A percentile compares a stretch with the other conserved stretches of the same genome.
Evolutionary conservation across 2,888 invertebrate species (phyloP).

Genomic region (Timema cristinae): DNA sequence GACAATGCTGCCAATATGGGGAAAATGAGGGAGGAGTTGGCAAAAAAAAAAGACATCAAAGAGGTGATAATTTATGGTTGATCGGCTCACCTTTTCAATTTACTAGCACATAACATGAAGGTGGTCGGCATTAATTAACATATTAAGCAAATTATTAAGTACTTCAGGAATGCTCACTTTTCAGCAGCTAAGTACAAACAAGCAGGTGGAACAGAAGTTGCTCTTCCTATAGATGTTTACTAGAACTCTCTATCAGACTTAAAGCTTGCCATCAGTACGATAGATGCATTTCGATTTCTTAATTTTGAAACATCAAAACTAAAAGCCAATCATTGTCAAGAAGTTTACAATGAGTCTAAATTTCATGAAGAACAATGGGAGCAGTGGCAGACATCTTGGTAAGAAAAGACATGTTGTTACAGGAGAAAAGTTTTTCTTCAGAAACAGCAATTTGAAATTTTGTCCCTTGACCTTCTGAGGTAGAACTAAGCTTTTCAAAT

Average conservation of each 20-base stretch:
- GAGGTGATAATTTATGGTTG: slow-evolving; percentile 11
- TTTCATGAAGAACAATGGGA: too few species aligned
- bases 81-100: slow-evolving; percentile 1
- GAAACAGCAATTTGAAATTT: too few species aligned
- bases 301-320: too few species aligned
- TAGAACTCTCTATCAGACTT: not conserved
- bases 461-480: too few species aligned
- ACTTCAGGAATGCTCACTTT: slow-evolving; percentile 16
- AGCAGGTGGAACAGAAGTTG: slow-evolving; percentile 14
- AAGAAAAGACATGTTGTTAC: too few species aligned
- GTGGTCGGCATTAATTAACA: slow-evolving; percentile 7
- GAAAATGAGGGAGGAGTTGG: slow-evolving; percentile 9
- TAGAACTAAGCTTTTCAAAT: too few species aligned
- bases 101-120: slow-evolving; percentile 14
- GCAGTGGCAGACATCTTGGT: too few species aligned
- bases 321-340: too few species aligned
- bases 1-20: not conserved
- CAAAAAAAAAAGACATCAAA: not conserved
- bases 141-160: slow-evolving; percentile 15
- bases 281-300: too few species aligned
- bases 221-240: slow-evolving; percentile 3
- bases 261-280: too few species aligned
- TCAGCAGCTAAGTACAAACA: slow-evolving; percentile 18
- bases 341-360: too few species aligned
- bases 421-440: too few species aligned